Evolutionary conservation across 2,113 vertebrate species (phyloP).

Genomic region (Oreochromis aureus): DNA sequence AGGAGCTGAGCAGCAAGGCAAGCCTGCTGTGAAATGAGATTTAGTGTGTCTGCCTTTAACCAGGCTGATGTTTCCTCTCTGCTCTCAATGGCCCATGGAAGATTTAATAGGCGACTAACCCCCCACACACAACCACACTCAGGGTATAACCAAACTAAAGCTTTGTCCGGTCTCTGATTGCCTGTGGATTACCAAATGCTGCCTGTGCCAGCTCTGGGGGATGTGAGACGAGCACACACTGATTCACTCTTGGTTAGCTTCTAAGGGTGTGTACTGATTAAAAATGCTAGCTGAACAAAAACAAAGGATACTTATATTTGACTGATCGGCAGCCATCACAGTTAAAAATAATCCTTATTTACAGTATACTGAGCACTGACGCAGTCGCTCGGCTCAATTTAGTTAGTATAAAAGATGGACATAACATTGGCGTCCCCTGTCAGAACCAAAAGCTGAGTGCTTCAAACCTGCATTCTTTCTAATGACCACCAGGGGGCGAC

Average conservation of each 20-base stretch:
- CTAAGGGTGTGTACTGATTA: not conserved
- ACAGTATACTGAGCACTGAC: not conserved
- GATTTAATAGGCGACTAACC: not conserved
- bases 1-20: not conserved
- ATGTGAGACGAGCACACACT: not conserved
- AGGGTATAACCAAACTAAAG: not conserved
- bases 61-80: not conserved
- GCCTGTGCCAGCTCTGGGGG: not conserved
- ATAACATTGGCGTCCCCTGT: not conserved
- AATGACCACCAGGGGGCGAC: not conserved
- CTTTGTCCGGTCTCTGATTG: not conserved
- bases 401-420: not conserved
- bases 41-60: not conserved
- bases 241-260: not conserved
- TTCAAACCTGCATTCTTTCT: not conserved
- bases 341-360: not conserved
- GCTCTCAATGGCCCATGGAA: not conserved
- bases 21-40: conserved; percentile 41
- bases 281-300: not conserved
- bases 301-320: not conserved
- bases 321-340: not conserved
- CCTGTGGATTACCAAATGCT: not conserved
- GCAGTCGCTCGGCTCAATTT: not conserved
- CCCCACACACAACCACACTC: not conserved
- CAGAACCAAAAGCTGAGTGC: rapidly evolving